A percentile compares a stretch with the other conserved stretches of the same genome.
These are phyloP conservation scores for Lacerta bilineata DNA, from an alignment of 2,797 vertebrate species.

Conservation along the genomic window DNA sequence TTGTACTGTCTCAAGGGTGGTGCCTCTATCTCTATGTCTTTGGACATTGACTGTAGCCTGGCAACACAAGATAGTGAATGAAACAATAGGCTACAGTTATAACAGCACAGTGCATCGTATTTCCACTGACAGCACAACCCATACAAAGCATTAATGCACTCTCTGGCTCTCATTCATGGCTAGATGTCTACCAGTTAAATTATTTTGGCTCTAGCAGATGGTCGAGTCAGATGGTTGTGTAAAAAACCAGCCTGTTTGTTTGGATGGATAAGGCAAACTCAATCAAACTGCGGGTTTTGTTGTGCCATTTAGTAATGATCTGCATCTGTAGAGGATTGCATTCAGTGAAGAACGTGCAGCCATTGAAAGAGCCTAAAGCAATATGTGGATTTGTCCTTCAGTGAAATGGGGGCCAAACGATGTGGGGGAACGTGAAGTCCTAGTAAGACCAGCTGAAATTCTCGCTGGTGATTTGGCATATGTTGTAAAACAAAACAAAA, in stretches of 20 bases:
- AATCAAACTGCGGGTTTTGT: not conserved
- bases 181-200: not conserved
- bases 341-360: not conserved
- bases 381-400: not conserved
- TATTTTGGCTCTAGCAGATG: constrained; percentile 13
- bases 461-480: not conserved
- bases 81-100: constrained; percentile 45
- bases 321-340: not conserved
- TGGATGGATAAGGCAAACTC: not conserved
- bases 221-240: not conserved
- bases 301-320: not conserved
- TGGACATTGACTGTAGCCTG: constrained; percentile 51
- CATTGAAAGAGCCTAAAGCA: not conserved
- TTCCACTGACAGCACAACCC: constrained; percentile 26
- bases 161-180: constrained; percentile 1
- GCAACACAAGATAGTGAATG: constrained; percentile 53
- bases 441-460: not conserved
- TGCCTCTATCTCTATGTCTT: constrained; percentile 42
- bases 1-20: constrained; percentile 33
- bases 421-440: not conserved
- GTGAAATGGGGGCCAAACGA: too few species aligned
- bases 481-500: too few species aligned
- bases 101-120: constrained; percentile 13
- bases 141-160: constrained; percentile 30
- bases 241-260: not conserved